These are phyloP conservation scores for Himantopus leucocephalus DNA, from an alignment of 2,113 vertebrate genomes.

Conservation along the genomic window DNA sequence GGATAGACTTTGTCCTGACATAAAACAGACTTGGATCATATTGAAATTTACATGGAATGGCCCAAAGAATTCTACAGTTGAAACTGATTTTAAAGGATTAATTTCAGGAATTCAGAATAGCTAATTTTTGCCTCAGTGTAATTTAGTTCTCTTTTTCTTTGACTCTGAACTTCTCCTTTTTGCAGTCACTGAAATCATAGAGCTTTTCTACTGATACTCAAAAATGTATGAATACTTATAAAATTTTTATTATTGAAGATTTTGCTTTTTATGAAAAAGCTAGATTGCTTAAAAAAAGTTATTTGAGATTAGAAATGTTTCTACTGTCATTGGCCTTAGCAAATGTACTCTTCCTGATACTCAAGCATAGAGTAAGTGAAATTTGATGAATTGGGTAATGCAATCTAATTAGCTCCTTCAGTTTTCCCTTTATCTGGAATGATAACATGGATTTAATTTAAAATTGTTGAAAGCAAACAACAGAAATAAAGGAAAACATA, in stretches of 20 bases:
- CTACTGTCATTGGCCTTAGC: neutral
- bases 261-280: neutral
- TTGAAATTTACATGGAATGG: neutral
- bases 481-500: neutral
- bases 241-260: neutral
- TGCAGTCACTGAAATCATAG: neutral
- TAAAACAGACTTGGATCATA: neutral
- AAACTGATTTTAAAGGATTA: neutral
- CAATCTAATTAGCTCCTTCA: neutral
- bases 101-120: neutral
- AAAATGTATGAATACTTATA: neutral
- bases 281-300: neutral
- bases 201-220: neutral
- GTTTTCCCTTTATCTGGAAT: neutral
- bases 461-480: neutral
- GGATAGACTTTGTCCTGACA: neutral
- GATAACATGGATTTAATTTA: slow-evolving; percentile 1
- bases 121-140: neutral
- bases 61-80: neutral
- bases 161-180: neutral
- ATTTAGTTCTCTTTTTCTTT: neutral
- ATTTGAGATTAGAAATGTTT: neutral
- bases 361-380: neutral
- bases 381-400: neutral
- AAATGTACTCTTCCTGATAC: neutral